Conservation (phyloP, 1,140 invertebrate species). For the Zaprionus vittiger region DNA sequence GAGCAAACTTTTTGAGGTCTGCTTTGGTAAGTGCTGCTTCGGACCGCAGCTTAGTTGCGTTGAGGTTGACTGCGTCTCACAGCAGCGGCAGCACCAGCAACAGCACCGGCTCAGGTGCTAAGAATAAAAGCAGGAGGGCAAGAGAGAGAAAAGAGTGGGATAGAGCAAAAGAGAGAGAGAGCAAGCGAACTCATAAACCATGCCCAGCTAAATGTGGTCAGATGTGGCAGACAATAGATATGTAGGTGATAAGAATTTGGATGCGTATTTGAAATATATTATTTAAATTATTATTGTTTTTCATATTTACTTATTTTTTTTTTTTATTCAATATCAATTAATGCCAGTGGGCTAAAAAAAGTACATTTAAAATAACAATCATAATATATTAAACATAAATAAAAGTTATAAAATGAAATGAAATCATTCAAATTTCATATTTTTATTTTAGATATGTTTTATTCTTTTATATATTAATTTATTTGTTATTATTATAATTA, state of each 20-base stretch:
- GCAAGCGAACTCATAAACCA: conserved; percentile 26
- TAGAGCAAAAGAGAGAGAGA: not conserved
- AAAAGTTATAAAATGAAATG: no score
- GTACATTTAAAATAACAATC: no score
- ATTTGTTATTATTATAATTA: no score
- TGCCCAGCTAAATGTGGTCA: conserved; percentile 23
- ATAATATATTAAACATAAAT: no score
- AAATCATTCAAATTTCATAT: no score
- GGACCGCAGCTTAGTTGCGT: conserved; percentile 80
- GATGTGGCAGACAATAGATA: conserved; percentile 36
- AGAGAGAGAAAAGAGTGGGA: not conserved
- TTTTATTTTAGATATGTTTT: no score
- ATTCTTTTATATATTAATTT: no score
- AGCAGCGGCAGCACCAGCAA: conserved; percentile 23
- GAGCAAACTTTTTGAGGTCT: conserved; percentile 79
- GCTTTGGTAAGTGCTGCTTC: conserved; percentile 79
- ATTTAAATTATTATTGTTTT: not conserved
- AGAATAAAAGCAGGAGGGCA: not conserved
- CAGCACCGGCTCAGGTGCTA: not conserved
- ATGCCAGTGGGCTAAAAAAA: no score
- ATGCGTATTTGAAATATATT: not conserved
- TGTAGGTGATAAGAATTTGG: conserved; percentile 15
- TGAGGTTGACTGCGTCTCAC: conserved; percentile 66
- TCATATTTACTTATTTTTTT: not conserved
- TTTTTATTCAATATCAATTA: not conserved